Conservation (phyloP, 2,888 invertebrate genomes). For the Eupithecia centaureata region DNA sequence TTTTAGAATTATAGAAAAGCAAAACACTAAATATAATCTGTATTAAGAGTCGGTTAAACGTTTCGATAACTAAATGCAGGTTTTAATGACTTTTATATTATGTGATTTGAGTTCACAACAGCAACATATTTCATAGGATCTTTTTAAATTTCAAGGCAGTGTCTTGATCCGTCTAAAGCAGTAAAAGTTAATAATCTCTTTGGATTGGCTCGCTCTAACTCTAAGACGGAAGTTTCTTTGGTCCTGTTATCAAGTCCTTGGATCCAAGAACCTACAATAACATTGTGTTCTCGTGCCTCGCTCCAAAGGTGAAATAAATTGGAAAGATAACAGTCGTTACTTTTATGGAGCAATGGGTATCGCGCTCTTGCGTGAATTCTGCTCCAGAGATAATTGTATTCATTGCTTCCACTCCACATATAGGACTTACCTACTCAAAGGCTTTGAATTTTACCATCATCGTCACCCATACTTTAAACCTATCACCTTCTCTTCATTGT, state of each 20-base stretch:
- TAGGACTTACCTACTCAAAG: constrained; percentile 16
- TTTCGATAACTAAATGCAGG: not conserved
- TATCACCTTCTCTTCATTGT: too few relatives aligned
- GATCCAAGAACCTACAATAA: constrained; percentile 28
- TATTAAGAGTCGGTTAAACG: not conserved
- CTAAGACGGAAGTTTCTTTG: constrained; percentile 4
- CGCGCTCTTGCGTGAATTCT: constrained; percentile 38
- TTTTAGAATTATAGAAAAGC: not conserved
- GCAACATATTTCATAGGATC: not conserved
- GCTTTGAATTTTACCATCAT: not conserved
- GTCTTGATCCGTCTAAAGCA: not conserved
- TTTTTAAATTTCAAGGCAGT: not conserved
- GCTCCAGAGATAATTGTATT: constrained; percentile 39
- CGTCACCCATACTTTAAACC: too few relatives aligned
- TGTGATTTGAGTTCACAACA: not conserved
- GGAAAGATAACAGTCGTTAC: constrained; percentile 35
- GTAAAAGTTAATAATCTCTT: not conserved
- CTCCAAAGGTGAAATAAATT: constrained; percentile 37
- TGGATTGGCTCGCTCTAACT: not conserved
- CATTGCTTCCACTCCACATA: constrained; percentile 29
- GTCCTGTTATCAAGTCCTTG: constrained; percentile 20
- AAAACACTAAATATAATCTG: not conserved
- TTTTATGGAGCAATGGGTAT: constrained; percentile 35
- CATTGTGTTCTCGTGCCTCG: constrained; percentile 32
- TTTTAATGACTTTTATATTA: not conserved